phyloP scores from a whole-genome alignment of 64 coral and sea anemone genomes.

The Cladopsammia gracilis region DNA sequence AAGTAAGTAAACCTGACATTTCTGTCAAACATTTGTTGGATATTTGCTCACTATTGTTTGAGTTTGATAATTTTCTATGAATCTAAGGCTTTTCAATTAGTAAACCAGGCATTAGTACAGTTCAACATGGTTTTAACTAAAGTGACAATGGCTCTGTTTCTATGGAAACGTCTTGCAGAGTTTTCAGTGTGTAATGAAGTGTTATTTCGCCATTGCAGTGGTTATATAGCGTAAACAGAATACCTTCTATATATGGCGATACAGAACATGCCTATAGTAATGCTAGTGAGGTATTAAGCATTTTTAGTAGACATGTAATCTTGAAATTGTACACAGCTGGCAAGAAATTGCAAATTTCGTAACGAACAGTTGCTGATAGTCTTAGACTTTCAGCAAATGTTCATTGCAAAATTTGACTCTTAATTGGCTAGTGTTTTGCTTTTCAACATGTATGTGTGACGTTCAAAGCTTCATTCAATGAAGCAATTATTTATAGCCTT shows the following conservation, averaged over 20 bases:
- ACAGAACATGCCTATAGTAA: neutral
- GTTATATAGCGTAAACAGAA: neutral
- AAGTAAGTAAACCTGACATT: neutral
- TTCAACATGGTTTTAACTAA: neutral
- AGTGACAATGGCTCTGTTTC: neutral
- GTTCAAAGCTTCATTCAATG: neutral
- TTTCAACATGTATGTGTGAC: neutral
- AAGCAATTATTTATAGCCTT: neutral
- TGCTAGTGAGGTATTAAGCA: neutral
- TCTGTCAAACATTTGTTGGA: neutral
- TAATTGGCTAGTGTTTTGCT: too few relatives aligned
- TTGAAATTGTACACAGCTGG: neutral
- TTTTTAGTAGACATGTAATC: neutral
- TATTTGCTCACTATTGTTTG: neutral
- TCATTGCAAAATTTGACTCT: too few relatives aligned
- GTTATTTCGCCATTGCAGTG: neutral
- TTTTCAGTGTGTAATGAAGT: neutral
- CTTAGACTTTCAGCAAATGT: too few relatives aligned
- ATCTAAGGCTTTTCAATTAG: neutral
- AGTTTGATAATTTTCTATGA: neutral
- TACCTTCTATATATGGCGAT: neutral
- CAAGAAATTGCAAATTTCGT: too few relatives aligned
- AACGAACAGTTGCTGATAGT: too few relatives aligned
- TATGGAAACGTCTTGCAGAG: neutral
- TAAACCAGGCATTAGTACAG: neutral